These are phyloP conservation scores for Dallia pectoralis DNA, from an alignment of 2,797 vertebrate species.

Conservation along the genomic window DNA sequence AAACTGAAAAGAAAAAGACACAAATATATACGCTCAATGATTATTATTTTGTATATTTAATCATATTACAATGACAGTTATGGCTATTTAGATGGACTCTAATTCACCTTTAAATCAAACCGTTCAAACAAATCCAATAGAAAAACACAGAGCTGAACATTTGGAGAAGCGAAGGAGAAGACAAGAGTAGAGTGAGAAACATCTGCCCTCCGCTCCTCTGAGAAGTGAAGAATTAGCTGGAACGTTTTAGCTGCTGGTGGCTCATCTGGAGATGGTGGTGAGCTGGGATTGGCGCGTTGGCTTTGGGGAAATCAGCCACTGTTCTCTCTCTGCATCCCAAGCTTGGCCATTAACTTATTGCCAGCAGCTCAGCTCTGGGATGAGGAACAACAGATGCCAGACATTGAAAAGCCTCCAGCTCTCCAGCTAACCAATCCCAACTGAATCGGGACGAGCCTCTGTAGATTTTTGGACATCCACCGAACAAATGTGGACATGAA, in stretches of 20 bases:
- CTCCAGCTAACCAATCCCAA: slow-evolving; percentile 80
- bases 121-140: not conserved
- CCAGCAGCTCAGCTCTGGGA: slow-evolving; percentile 74
- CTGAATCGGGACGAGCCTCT: slow-evolving; percentile 76
- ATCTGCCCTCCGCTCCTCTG: slow-evolving; percentile 75
- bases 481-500: slow-evolving; percentile 81
- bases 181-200: slow-evolving; percentile 66
- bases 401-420: slow-evolving; percentile 79
- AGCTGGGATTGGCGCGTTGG: slow-evolving; percentile 76
- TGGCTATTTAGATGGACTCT: not conserved
- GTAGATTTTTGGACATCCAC: slow-evolving; percentile 80
- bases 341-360: slow-evolving; percentile 78
- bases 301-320: slow-evolving; percentile 79
- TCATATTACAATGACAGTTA: not conserved
- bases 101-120: not conserved
- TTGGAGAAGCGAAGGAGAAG: slow-evolving; percentile 65
- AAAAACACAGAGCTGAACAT: slow-evolving; percentile 45
- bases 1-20: not conserved
- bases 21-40: not conserved
- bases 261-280: slow-evolving; percentile 78
- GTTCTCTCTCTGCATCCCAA: slow-evolving; percentile 77
- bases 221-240: slow-evolving; percentile 76
- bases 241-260: slow-evolving; percentile 77
- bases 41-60: not conserved
- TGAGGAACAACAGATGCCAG: slow-evolving; percentile 80